Conservation (phyloP, 2,797 vertebrate genomes). For the Crotalus adamanteus region DNA sequence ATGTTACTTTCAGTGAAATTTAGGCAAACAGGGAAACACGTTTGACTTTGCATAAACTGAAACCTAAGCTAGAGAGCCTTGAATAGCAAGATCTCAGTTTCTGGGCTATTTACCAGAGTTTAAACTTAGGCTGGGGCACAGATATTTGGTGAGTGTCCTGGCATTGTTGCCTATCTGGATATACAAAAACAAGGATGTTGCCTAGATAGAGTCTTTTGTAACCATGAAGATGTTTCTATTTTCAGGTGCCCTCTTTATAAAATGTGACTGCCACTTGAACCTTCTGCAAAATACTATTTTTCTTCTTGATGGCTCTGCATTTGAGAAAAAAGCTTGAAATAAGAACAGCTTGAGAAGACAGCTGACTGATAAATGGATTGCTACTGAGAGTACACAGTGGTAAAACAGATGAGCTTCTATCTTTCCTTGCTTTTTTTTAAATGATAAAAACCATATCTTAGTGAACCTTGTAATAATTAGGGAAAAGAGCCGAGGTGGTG, state of each 20-base stretch:
- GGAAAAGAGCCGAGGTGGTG: no score
- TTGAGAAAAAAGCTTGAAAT: background rate
- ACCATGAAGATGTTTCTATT: background rate
- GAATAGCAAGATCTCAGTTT: background rate
- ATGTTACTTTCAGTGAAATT: background rate
- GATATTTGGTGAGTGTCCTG: background rate
- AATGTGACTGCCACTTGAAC: background rate
- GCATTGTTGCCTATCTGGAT: background rate
- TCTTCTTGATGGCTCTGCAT: background rate
- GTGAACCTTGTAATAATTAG: background rate
- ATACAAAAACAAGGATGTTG: background rate
- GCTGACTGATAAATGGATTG: background rate
- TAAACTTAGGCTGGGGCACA: background rate
- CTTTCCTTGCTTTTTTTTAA: background rate
- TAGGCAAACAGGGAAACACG: background rate
- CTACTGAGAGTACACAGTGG: background rate
- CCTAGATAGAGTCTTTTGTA: background rate
- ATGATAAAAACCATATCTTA: background rate
- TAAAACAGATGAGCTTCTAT: background rate
- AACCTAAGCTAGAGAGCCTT: background rate
- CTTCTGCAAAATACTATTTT: background rate
- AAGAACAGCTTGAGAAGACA: background rate
- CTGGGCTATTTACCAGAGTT: background rate
- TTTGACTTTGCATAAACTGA: background rate
- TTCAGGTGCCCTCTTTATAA: background rate